Evolutionary conservation across 1,140 invertebrate genomes (phyloP), one percentile per base, ranked within the genome.

Genomic region (Drosophila lacteicornis): DNA sequence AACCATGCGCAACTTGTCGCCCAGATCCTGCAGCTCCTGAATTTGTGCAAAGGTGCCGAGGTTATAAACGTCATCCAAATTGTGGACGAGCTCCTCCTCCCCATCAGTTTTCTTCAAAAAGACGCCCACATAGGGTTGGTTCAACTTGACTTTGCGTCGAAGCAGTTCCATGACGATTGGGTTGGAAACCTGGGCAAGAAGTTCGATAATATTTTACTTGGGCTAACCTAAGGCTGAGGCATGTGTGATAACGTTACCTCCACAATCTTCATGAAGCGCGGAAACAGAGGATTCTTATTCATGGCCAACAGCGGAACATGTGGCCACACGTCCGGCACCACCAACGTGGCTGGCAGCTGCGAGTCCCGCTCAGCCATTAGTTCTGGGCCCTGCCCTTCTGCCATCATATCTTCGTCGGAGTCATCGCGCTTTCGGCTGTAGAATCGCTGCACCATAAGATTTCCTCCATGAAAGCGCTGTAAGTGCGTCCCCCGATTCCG

Each of bases 21-120:
- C 98, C 82, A 99, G 94, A 93, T 99, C 98, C 92, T 99, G 98
- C 92, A 99, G 95, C 94, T 99, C 99, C 88, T 98, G 97, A 83
- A 99, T 99, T 93, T 99, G 98, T 33, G 98, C 99, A 94, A 99
- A 99, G 11, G 98, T 98, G 36, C 99, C 99, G 25, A 99, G 94
- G 46, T 95, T 93, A 93, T 99, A 97, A 27, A 99, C 94, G 63
- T 99, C 98, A 91, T 97, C 94, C 36, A 99, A 85, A 80, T 94
- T 96, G 47, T 96, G 94, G 9, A 99, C 96, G 43, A 99, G 94
- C 92, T 99, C 98, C n/a, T 95, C 94, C 79, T 98, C 97, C 93
- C 98, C 97, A 82, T 97, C 97, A 91, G 98, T 97, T 92, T 97
- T 98, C 91, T 99, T 99, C 76, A 99, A 94, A 93, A 99, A 99